Percentiles rank a stretch among this genome's conserved stretches.
These are phyloP conservation scores for Pristionchus arcanus DNA, from an alignment of 2,888 invertebrate genomes.

Conservation along the genomic window DNA sequence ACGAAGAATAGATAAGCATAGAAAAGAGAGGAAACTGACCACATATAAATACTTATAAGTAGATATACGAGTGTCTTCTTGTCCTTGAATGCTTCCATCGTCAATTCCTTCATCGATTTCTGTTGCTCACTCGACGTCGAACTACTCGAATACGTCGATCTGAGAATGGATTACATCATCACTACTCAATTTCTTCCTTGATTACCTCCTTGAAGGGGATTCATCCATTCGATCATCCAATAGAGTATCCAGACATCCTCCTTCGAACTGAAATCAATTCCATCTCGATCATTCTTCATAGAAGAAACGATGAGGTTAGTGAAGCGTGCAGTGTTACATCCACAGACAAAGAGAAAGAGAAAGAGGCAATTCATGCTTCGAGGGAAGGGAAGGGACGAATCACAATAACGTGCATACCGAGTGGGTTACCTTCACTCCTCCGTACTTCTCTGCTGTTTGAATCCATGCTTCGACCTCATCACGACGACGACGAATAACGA, in stretches of 20 bases:
- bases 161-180: conserved; percentile 31
- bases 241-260: conserved; percentile 45
- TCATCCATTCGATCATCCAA: conserved; percentile 34
- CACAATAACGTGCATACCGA: conserved; percentile 47
- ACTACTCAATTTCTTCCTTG: not conserved
- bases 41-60: conserved; percentile 47
- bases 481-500: conserved; percentile 55
- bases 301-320: not conserved
- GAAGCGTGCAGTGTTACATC: conserved; percentile 18
- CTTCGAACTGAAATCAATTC: conserved; percentile 47
- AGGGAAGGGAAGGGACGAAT: not conserved
- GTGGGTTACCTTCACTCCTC: conserved; percentile 54
- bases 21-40: not conserved
- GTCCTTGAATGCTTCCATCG: conserved; percentile 12
- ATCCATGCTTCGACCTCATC: conserved; percentile 61
- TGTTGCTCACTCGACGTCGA: not conserved
- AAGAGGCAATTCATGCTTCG: not conserved
- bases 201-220: conserved; percentile 37
- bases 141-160: conserved; percentile 18
- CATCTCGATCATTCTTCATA: not conserved
- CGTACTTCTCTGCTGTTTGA: conserved; percentile 53
- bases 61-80: conserved; percentile 38
- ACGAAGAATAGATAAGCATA: not conserved
- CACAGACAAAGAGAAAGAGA: not conserved
- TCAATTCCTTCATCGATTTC: conserved; percentile 7